Base-by-base conservation (phyloP, 1,140 invertebrate genomes). In the Onthophagus taurus region DNA sequence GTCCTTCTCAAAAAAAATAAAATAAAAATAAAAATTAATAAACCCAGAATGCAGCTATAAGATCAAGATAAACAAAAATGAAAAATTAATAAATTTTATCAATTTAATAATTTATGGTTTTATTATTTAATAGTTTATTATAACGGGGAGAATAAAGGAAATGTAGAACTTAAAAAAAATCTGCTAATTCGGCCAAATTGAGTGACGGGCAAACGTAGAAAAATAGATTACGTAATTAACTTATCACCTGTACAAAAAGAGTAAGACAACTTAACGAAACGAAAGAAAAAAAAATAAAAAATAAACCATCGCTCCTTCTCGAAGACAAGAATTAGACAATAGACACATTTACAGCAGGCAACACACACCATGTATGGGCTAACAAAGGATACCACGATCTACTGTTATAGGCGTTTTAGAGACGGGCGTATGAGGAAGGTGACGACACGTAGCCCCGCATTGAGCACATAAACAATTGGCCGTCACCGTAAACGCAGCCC, bases 331-430 rank as follows among this genome's bases (percentile, higher is more conserved):
- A 6, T 26, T 6, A 7, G 6, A 6, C 6, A 26, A 26, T 26
- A 26, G n/a, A 26, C 23, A 26, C 23, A 7, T 26, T n/a, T n/a
- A n/a, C n/a, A n/a, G n/a, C 23, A 26, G n/a, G 23, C 6, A 7
- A 26, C 38, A 41, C 12, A 11, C 17, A 8, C 11, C 26, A 38
- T 34, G 20, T 14, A 38, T 36, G 26, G 44, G 53, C 60, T 65
- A 65, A 55, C 63, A 65, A 35, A 65, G 44, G 43, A 65, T 64
- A 44, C 60, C 61, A 34, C 63, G 54, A 52, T 65, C 63, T 14
- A 65, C 54, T n/a, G 61, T 61, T 37, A 65, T 64, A 20, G 58
- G 51, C 13, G 61, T 51, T 50, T 64, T 65, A 35, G 61, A 41
- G 12, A 62, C 61, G 14, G 60, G 59, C 13, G 59, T 53, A 34